Evolutionary conservation across 2,797 vertebrate genomes (phyloP), one percentile per base, ranked within the genome.

Genomic region (Emydoidea blandingii): DNA sequence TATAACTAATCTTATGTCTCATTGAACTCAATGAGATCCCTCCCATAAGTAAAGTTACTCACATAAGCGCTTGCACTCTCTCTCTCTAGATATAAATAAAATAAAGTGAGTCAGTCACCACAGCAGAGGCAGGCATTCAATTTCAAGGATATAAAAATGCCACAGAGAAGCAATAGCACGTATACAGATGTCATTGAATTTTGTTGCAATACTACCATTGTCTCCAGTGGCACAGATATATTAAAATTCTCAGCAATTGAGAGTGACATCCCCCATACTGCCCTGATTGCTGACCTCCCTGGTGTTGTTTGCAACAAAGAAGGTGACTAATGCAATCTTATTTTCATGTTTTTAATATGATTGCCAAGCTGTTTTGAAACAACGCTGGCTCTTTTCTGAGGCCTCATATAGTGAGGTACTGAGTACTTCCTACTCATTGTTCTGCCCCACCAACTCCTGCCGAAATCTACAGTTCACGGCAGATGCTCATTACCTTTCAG

Each of bases 91-190:
- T 25, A 15, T 47, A 27, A 12, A 44, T 44, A 74, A 44, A 41
- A 27, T 44, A 76, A 49, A 78, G 74, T 29, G 8, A 49, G 27
- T 23, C 41, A 16, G 44, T 29, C 27, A 29, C 74, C 44, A 29
- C 37, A 49, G 41, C 74, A 78, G 74, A 78, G 27, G 74, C 74
- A 5, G 15, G 25, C 44, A 31, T 78, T 78, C 74, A 78, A 8
- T 47, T 49, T 47, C 23, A 47, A 29, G 44, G 27, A 29, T 47
- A 47, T 78, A 15, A 47, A 86, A 5, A 83, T 83, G 91, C 76
- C 85, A 59, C 44, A 92, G 37, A 93, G 25, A 94, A 92, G 76
- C 27, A 85, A 49, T 65, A 85, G 11, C 49, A 91, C 83, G n/a
- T 82, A 91, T 86, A 84, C 52, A 29, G 47, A 31, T 88, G 49